phyloP scores from a whole-genome alignment of 1,140 invertebrate species.

The Drosophila serrata region DNA sequence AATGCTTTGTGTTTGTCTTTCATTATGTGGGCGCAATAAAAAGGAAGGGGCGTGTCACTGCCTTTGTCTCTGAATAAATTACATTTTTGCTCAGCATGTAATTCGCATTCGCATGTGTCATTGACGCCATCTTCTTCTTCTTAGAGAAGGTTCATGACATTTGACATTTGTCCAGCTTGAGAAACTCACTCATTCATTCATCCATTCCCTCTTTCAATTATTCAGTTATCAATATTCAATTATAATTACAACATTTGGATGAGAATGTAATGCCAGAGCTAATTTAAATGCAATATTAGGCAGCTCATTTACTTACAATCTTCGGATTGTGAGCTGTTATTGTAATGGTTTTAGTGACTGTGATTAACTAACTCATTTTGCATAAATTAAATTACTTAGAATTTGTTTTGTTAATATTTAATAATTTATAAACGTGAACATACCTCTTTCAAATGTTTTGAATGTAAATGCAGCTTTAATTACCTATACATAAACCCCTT shows the following conservation, averaged over 20 bases:
- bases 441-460: not conserved
- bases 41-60: slow-evolving; percentile 14
- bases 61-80: slow-evolving; percentile 54
- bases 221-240: slow-evolving; percentile 63
- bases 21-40: slow-evolving; percentile 60
- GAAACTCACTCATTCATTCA: slow-evolving; percentile 13
- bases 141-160: slow-evolving; percentile 24
- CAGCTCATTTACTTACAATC: not conserved
- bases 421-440: not conserved
- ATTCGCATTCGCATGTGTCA: slow-evolving; percentile 49
- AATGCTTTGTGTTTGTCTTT: slow-evolving; percentile 77
- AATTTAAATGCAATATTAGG: slow-evolving; percentile 36
- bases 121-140: slow-evolving; percentile 21
- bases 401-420: not conserved
- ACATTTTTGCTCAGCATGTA: slow-evolving; percentile 36
- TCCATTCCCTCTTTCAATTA: not conserved
- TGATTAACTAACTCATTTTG: not conserved
- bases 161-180: slow-evolving; percentile 22
- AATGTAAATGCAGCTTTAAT: not conserved
- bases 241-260: slow-evolving; percentile 22
- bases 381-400: not conserved
- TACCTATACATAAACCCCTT: not conserved
- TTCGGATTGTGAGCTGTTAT: not conserved
- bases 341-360: not conserved
- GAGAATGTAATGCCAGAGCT: slow-evolving; percentile 2